Conservation (phyloP, 2,888 invertebrate genomes). For the Dysmachus trigonus region DNA sequence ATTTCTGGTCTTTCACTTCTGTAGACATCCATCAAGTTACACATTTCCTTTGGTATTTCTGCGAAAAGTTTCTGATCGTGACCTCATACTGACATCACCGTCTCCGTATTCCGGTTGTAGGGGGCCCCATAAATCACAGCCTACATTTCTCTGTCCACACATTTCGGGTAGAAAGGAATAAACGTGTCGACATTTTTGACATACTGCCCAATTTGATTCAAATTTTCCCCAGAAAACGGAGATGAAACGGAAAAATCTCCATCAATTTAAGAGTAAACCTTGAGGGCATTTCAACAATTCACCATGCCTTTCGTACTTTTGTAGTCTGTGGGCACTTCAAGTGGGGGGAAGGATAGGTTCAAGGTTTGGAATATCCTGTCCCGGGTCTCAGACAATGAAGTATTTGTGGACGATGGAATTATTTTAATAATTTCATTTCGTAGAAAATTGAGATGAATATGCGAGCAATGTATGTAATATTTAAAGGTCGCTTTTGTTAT, state of each 20-base stretch:
- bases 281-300: not conserved
- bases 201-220: not conserved
- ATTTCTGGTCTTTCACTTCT: not conserved
- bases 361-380: not conserved
- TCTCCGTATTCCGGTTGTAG: not conserved
- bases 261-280: not conserved
- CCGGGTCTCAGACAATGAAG: not conserved
- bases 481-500: not conserved
- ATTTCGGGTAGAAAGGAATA: not conserved
- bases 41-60: not conserved
- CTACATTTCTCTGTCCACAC: not conserved
- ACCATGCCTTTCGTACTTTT: not conserved
- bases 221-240: not conserved
- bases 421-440: not conserved
- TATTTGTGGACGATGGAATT: not conserved
- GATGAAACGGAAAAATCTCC: not conserved
- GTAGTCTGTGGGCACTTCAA: not conserved
- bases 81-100: not conserved
- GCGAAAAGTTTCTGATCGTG: not conserved
- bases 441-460: not conserved
- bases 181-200: not conserved
- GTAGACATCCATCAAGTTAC: not conserved
- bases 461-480: not conserved
- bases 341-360: not conserved
- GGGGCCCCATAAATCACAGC: not conserved